Evolutionary conservation across 2,888 invertebrate species (phyloP), one percentile per base, ranked within the genome.

Genomic region (Eupeodes latifasciatus): DNA sequence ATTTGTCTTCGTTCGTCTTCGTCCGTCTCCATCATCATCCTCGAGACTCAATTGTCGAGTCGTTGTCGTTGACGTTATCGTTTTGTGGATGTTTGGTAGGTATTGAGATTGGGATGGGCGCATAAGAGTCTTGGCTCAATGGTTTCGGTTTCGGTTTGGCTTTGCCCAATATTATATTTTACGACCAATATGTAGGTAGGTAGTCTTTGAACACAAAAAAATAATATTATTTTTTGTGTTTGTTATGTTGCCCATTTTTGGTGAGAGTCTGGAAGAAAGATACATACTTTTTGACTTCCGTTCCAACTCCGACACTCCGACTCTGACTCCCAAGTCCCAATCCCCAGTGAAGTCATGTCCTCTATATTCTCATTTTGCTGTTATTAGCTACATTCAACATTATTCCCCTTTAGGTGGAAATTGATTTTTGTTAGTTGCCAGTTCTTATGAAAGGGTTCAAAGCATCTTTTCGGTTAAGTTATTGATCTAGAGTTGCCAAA

Each of bases 161-260:
- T 64, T 71, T 85, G 55, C 16, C 19, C 62, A 75, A 82, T 74
- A 67, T 40, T 40, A 40, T 40, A 40, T 74, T 53, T 53, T 44
- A 53, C 34, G n/a, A 36, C 19, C 40, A 1, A 40, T 40, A 40
- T 40, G 40, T 40, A 40, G 5, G 40, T 40, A 40, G 40, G 61
- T 81, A 76, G 27, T 59, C 76, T 85, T 76, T 71, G 53, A 61
- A 72, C n/a, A 7, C 9, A 9, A 40, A 40, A 40, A 62, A 19
- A 62, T 49, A 47, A 77, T 59, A 62, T 59, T 85, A 27, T 27
- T 59, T 66, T 62, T 77, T 36, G 67, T 53, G 53, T 64, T 71
- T 53, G 66, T 72, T 27, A 66, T 72, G 59, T 62, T 55, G 44
- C 47, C 27, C 4, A 6, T 72, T 57, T 53, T 49, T 69, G 53